Evolutionary conservation across 2,113 vertebrate genomes (phyloP), one percentile per base, ranked within the genome.

Genomic region (Micromys minutus): DNA sequence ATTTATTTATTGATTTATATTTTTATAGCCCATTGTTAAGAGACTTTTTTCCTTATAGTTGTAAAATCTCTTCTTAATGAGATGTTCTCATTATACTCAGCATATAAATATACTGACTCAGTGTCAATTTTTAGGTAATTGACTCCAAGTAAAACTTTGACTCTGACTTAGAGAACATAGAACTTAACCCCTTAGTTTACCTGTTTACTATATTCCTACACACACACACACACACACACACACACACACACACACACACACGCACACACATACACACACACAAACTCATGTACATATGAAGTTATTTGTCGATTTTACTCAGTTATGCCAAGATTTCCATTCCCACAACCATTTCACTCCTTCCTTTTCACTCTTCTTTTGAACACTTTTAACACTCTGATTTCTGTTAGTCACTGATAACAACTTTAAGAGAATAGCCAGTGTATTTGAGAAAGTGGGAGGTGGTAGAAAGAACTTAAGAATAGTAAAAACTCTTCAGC

Each of bases 391-490:
- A 65, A 29, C 11, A 21, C 3, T 0, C 5, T 4, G 57, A 21
- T 1, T 15, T 13, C 1, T 17, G 36, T 31, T 67, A 84, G 31
- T 6, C 5, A 50, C 2, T 52, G 22, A 26, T 26, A 34, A 1
- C 31, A 7, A 36, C 9, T 0, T 0, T 31, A 24, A 71, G 3
- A 31, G 7, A 16, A 47, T 9, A 47, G 16, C 8, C 7, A 39
- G 19, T 72, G 3, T 7, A 13, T 79, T 85, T 16, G 13, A 29
- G 9, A 36, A 81, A 47, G 7, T 74, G 10, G 34, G 29, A 77
- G 81, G 52, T 5, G 15, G 3, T 7, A 47, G 3, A 42, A 7
- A 6, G 7, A 52, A 26, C 36, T 83, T 92, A 31, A 87, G 3
- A 80, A 42, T 50, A n/a, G 29, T 61, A 55, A 4, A 95, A 12